Evolutionary conservation across 2,888 invertebrate genomes (phyloP).

Genomic region (Caenorhabditis sp.): DNA sequence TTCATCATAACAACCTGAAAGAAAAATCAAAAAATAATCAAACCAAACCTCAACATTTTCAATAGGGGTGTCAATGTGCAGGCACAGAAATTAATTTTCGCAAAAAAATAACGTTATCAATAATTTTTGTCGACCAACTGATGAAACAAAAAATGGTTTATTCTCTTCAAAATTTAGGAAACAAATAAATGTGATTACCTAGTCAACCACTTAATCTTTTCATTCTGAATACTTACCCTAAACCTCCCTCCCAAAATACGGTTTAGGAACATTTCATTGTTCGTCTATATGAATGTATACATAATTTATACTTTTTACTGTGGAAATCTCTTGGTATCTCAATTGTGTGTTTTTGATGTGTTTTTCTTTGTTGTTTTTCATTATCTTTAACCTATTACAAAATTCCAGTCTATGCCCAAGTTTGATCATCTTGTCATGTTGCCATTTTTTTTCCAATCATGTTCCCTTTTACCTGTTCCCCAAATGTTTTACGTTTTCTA

Average conservation of each 20-base stretch:
- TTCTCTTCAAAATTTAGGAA: neutral
- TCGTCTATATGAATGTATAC: neutral
- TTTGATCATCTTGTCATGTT: neutral
- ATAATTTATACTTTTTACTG: neutral
- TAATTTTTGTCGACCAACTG: too few species aligned
- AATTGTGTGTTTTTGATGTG: neutral
- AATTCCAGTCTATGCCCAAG: neutral
- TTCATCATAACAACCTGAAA: neutral
- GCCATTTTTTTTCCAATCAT: neutral
- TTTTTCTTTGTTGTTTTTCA: neutral
- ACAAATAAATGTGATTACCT: neutral
- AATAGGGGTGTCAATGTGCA: slow-evolving; percentile 1
- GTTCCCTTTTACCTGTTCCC: neutral
- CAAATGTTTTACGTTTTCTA: neutral
- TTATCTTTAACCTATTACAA: neutral
- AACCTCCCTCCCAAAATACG: neutral
- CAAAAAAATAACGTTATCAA: too few species aligned
- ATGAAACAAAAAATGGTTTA: too few species aligned
- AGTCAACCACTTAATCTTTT: neutral
- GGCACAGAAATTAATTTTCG: neutral
- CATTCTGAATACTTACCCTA: neutral
- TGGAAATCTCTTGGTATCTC: neutral
- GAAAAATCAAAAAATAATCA: neutral
- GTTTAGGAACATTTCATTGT: neutral
- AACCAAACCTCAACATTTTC: neutral